Percentiles rank a stretch among this genome's conserved stretches.
Conservation (phyloP, 2,113 vertebrate species). For the Calonectris borealis region DNA sequence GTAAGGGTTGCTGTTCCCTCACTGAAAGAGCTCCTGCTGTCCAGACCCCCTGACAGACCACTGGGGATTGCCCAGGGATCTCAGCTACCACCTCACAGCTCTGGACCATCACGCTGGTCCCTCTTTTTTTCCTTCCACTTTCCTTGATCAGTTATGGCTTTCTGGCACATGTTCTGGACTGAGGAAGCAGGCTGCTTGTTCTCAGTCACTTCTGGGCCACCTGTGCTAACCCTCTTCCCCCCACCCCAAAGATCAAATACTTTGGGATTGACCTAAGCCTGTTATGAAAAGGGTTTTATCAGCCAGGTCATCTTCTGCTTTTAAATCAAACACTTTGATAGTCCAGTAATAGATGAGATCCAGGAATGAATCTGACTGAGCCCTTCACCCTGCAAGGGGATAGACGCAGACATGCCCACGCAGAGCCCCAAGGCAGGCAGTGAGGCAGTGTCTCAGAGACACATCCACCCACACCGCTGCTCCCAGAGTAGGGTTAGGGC, state of each 20-base stretch:
- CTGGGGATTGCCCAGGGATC: neutral
- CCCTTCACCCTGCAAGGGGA: too few species aligned
- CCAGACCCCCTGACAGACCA: neutral
- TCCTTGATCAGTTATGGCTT: neutral
- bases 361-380: neutral
- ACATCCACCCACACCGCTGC: too few species aligned
- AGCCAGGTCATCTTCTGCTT: neutral
- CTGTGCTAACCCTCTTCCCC: neutral
- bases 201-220: neutral
- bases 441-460: neutral
- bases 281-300: neutral
- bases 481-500: neutral
- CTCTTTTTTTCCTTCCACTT: neutral
- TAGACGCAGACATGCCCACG: accelerated
- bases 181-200: neutral
- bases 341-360: neutral
- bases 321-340: neutral
- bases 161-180: neutral
- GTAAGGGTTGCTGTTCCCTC: neutral
- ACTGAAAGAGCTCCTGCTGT: neutral
- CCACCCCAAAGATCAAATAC: accelerated
- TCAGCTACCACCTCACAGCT: neutral
- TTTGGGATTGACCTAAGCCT: neutral
- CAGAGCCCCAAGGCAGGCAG: neutral
- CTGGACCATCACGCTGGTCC: accelerated